Base-by-base conservation (phyloP, 2,797 vertebrate species). In the Tachyglossus aculeatus region DNA sequence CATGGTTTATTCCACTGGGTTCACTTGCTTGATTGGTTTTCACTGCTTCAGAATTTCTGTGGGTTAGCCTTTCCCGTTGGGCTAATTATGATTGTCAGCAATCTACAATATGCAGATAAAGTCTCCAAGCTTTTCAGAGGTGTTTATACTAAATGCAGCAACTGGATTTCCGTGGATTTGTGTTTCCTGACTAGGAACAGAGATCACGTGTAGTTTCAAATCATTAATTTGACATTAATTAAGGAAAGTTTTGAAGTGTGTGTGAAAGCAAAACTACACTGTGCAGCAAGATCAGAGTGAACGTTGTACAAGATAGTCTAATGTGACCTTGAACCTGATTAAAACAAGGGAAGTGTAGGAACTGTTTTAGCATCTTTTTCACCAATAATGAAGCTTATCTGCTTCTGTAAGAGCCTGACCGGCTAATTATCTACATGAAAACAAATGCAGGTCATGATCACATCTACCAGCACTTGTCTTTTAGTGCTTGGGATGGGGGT, bases 381-480 rank as follows among this genome's bases (percentile, higher is more conserved):
- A 64, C 32, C 48, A 83, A 70, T 82, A 81, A 82, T 54, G 68
- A 75, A 80, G 21, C 38, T 48, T 69, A 78, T 74, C 54, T 47
- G 43, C 47, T 77, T 71, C 67, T 51, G 74, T 56, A 67, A 40
- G 53, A 74, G 40, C 72, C 56, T 67, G 70, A 69, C 74, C 79
- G 78, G 51, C 61, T 86, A 81, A 88, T 88, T 86, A 84, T 68
- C 71, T 69, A 56, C 48, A 31, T 39, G 52, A 65, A 86, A 83
- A 75, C 72, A 72, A 84, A 83, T 82, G 68, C 63, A 79, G 76
- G 44, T 33, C 56, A 36, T 78, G 71, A 43, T 84, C 74, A 81
- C 68, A 56, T 85, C 86, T 88, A 82, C 85, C 82, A 85, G 70
- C 36, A 64, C 74, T 77, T 71, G 78, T 73, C 48, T 52, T 77